phyloP scores from a whole-genome alignment of 2,888 invertebrate species.

The Ceriagrion tenellum region DNA sequence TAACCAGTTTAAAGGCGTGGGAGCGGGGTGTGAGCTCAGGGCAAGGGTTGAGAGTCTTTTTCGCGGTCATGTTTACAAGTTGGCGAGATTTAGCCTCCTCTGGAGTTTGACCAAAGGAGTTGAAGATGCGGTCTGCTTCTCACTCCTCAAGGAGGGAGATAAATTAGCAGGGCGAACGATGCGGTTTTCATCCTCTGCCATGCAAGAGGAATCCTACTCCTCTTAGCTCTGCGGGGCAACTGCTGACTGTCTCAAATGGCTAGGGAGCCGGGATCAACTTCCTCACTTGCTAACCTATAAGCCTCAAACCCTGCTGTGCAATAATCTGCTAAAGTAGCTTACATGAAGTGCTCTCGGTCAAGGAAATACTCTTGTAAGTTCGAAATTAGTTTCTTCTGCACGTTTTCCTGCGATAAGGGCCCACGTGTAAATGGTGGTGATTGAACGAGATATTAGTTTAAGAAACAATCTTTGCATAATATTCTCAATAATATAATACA shows the following conservation, averaged over 20 bases:
- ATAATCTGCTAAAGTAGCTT: no score
- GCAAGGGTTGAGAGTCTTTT: not conserved
- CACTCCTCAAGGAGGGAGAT: conserved; percentile 43
- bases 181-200: not conserved
- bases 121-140: conserved; percentile 23
- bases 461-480: no score
- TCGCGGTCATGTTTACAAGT: not conserved
- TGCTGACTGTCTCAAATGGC: not conserved
- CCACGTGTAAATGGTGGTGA: no score
- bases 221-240: not conserved
- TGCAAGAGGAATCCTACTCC: not conserved
- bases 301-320: no score
- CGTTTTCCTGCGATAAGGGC: no score
- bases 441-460: no score
- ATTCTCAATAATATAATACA: no score
- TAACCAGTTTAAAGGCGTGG: not conserved
- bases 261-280: not conserved
- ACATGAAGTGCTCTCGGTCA: no score
- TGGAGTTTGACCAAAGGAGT: conserved; percentile 39
- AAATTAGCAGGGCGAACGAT: not conserved
- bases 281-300: no score
- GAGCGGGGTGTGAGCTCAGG: not conserved
- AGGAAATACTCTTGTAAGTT: no score
- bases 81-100: conserved; percentile 21
- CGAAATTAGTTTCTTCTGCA: no score